A percentile compares a stretch with the other conserved stretches of the same genome.
Evolutionary conservation across 2,888 invertebrate genomes (phyloP).

Genomic region (Pristionchus arcanus): DNA sequence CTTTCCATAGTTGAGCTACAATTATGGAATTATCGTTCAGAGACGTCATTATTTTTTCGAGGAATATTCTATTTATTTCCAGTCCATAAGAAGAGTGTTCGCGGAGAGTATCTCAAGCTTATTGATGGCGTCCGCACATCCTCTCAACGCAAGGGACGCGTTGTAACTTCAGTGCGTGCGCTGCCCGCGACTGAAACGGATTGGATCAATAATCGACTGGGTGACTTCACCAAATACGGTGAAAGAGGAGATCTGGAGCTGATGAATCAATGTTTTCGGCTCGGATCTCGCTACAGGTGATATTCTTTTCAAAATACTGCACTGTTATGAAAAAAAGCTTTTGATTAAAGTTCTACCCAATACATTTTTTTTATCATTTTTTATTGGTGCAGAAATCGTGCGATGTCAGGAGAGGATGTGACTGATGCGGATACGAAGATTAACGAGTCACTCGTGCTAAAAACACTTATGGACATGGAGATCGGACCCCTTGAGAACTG

Average conservation of each 20-base stretch:
- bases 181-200: not conserved
- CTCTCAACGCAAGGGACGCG: not conserved
- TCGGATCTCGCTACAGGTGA: not conserved
- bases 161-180: not conserved
- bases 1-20: too few species aligned
- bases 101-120: slow-evolving; percentile 21
- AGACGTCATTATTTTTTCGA: too few species aligned
- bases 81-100: too few species aligned
- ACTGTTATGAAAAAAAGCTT: too few species aligned
- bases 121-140: not conserved
- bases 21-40: not conserved
- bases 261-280: not conserved
- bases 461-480: not conserved
- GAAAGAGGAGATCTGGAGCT: not conserved
- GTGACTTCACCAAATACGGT: not conserved
- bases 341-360: too few species aligned
- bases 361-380: too few species aligned
- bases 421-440: not conserved
- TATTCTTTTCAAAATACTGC: too few species aligned
- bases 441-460: not conserved
- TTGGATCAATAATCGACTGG: slow-evolving; percentile 1
- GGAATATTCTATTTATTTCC: too few species aligned
- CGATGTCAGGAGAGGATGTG: not conserved
- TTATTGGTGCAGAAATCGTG: too few species aligned
- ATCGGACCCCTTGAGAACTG: not conserved